phyloP scores from a whole-genome alignment of 2,113 vertebrate genomes.

The Larimichthys crocea region DNA sequence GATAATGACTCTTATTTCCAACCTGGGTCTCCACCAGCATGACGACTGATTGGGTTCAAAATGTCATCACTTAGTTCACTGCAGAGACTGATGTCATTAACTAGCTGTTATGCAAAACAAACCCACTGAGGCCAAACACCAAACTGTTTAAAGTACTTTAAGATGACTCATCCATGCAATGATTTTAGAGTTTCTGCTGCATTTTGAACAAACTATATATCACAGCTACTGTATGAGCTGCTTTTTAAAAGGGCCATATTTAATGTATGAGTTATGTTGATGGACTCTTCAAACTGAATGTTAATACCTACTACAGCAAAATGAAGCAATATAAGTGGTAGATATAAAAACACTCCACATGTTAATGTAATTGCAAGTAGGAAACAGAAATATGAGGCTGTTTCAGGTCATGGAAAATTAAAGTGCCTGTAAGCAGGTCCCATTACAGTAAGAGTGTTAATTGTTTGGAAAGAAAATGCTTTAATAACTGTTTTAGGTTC shows the following conservation, averaged over 20 bases:
- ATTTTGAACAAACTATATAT: neutral
- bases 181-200: neutral
- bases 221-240: neutral
- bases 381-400: neutral
- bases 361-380: neutral
- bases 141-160: neutral
- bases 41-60: neutral
- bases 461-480: conserved; percentile 4
- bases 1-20: neutral
- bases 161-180: neutral
- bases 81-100: conserved; percentile 14
- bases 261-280: neutral
- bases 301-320: neutral
- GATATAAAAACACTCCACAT: neutral
- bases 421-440: neutral
- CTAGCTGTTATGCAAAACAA: neutral
- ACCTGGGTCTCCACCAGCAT: neutral
- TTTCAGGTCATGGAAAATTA: neutral
- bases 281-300: neutral
- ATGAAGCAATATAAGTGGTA: neutral
- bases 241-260: neutral
- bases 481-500: neutral
- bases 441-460: neutral
- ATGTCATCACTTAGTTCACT: conserved; percentile 14
- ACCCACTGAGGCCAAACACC: neutral